These are phyloP conservation scores for Napeogenes sylphis DNA, from an alignment of 2,888 invertebrate species.

Conservation along the genomic window DNA sequence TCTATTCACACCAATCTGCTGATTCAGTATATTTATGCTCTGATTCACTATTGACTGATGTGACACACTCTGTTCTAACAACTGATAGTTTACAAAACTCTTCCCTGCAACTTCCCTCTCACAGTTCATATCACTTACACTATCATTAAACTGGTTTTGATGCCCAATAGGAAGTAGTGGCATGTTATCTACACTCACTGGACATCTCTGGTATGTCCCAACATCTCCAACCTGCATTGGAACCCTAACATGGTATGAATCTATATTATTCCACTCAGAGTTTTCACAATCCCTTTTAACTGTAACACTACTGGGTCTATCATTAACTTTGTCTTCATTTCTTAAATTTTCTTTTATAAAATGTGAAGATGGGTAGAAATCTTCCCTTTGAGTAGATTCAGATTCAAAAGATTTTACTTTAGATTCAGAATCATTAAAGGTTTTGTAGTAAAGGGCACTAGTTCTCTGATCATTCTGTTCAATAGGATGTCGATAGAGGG, in stretches of 20 bases:
- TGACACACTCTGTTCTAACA: conserved; percentile 74
- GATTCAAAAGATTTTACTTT: conserved; percentile 51
- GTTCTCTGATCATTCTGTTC: conserved; percentile 51
- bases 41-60: conserved; percentile 75
- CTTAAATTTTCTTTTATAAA: conserved; percentile 53
- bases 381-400: conserved; percentile 50
- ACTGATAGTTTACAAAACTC: conserved; percentile 73
- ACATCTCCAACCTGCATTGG: conserved; percentile 50
- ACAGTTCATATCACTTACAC: conserved; percentile 55
- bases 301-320: conserved; percentile 37
- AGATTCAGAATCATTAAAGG: conserved; percentile 49
- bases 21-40: conserved; percentile 73
- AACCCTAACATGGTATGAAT: conserved; percentile 53
- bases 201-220: conserved; percentile 61
- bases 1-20: conserved; percentile 68
- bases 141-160: conserved; percentile 60
- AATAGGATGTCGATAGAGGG: conserved; percentile 47
- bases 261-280: conserved; percentile 41
- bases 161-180: conserved; percentile 53
- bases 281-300: conserved; percentile 50
- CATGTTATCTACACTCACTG: conserved; percentile 54
- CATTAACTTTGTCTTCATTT: conserved; percentile 46
- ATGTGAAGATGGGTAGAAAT: conserved; percentile 54
- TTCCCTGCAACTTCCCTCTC: conserved; percentile 63
- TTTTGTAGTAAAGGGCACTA: conserved; percentile 55